phyloP scores from a whole-genome alignment of 2,888 invertebrate species.

The Apamea monoglypha region DNA sequence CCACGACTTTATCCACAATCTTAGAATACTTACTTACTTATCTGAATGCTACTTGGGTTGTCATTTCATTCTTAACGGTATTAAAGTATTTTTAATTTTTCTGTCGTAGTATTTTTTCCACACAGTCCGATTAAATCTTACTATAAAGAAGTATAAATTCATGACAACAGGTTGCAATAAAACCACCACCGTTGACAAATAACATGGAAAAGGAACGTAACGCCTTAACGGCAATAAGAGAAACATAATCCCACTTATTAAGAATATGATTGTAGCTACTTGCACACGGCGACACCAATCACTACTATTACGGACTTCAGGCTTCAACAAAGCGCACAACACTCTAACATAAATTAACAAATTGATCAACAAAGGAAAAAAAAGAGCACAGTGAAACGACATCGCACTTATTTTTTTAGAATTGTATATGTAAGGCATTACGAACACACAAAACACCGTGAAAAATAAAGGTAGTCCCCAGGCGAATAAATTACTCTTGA shows the following conservation, averaged over 20 bases:
- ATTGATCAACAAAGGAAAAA: constrained; percentile 29
- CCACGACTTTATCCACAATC: neutral
- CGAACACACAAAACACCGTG: neutral
- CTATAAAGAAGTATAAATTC: constrained; percentile 24
- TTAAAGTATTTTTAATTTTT: neutral
- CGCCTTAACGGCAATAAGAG: constrained; percentile 12
- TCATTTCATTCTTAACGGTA: constrained; percentile 5
- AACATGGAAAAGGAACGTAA: neutral
- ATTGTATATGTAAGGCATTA: constrained; percentile 19
- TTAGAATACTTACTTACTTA: neutral
- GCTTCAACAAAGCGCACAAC: constrained; percentile 24
- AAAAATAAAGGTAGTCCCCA: constrained; percentile 39
- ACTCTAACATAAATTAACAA: constrained; percentile 40
- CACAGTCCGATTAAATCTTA: constrained; percentile 22
- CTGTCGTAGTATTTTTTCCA: constrained; percentile 22
- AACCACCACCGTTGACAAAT: constrained; percentile 9
- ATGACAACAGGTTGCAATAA: constrained; percentile 23
- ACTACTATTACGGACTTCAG: neutral
- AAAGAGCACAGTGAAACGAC: neutral
- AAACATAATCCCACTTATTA: constrained; percentile 38
- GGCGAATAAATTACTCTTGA: constrained; percentile 39
- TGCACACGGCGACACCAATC: constrained; percentile 16
- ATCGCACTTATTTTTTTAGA: neutral
- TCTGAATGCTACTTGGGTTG: neutral
- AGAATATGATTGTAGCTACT: constrained; percentile 49